phyloP scores from a whole-genome alignment of 2,888 invertebrate genomes.

The Melipona beecheii region DNA sequence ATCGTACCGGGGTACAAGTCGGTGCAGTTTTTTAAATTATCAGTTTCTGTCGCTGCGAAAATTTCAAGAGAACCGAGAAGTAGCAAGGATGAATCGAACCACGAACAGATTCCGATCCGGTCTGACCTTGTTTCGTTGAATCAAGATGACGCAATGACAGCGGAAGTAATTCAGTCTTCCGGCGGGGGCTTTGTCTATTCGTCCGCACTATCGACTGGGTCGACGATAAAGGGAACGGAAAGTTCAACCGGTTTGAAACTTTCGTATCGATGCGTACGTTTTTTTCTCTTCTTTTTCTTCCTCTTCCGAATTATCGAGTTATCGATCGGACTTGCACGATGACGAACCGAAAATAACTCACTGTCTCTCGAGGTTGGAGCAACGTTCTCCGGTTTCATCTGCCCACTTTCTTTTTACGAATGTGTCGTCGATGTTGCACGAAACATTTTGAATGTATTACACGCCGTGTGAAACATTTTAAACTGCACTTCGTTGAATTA shows the following conservation, averaged over 20 bases:
- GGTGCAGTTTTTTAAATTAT: not conserved
- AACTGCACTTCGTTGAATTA: no score
- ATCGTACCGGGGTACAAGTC: no score
- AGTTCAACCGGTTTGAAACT: slow-evolving; percentile 7
- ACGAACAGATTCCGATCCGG: not conserved
- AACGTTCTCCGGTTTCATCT: no score
- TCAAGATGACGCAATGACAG: slow-evolving; percentile 8
- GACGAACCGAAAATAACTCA: no score
- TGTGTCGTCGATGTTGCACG: no score
- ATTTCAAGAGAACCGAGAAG: not conserved
- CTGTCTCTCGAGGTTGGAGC: no score
- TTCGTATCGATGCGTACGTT: not conserved
- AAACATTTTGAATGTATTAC: no score
- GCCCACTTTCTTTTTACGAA: no score
- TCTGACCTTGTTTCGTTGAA: slow-evolving; percentile 4
- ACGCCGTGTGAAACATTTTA: no score
- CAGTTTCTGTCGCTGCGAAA: no score
- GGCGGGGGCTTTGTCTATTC: not conserved
- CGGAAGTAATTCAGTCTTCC: slow-evolving; percentile 33
- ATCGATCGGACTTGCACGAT: not conserved
- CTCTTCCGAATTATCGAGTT: not conserved
- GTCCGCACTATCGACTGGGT: slow-evolving; percentile 8
- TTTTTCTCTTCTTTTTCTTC: not conserved
- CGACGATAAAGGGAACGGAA: not conserved
- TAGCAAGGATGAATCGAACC: not conserved